Percentiles rank a stretch among this genome's conserved stretches.
Evolutionary conservation across 2,888 invertebrate genomes (phyloP).

Genomic region (Rhingia rostrata): DNA sequence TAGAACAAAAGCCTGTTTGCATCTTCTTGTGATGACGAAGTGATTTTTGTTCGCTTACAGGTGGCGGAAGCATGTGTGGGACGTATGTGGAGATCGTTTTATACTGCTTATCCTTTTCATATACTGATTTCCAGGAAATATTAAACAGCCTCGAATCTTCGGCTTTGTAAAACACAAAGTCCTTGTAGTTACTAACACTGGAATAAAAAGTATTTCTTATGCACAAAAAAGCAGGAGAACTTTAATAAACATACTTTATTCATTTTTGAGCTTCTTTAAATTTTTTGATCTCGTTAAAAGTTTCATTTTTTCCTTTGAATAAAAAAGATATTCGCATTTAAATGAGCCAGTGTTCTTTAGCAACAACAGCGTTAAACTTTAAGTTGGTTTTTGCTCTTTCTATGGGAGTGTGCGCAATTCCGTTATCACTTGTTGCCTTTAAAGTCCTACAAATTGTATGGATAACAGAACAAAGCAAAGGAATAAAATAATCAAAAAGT

Average conservation of each 20-base stretch:
- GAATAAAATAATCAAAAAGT: slow-evolving; percentile 5
- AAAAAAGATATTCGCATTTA: slow-evolving; percentile 47
- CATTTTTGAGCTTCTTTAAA: slow-evolving; percentile 12
- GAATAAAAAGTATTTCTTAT: slow-evolving; percentile 3
- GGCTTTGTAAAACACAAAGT: background rate
- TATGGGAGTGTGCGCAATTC: slow-evolving; percentile 4
- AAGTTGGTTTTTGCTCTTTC: slow-evolving; percentile 24
- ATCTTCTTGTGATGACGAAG: slow-evolving; percentile 20
- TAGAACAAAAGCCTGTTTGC: slow-evolving; percentile 30
- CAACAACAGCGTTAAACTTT: slow-evolving; percentile 21
- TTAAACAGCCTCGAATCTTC: background rate
- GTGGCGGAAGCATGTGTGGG: slow-evolving; percentile 51
- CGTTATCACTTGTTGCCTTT: slow-evolving; percentile 43
- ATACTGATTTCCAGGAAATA: slow-evolving; percentile 33
- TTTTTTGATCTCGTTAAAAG: slow-evolving; percentile 8
- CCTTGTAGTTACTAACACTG: no score
- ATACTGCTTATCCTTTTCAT: background rate
- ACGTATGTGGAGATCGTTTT: slow-evolving; percentile 42
- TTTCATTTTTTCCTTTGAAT: slow-evolving; percentile 11
- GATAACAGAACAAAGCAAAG: slow-evolving; percentile 5
- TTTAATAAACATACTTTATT: slow-evolving; percentile 28
- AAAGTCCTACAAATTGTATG: slow-evolving; percentile 48
- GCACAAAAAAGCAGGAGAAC: slow-evolving; percentile 2
- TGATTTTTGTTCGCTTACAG: slow-evolving; percentile 32
- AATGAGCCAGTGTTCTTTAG: slow-evolving; percentile 26